phyloP scores from a whole-genome alignment of 1,140 invertebrate genomes.

The Drosophila sucinea region DNA sequence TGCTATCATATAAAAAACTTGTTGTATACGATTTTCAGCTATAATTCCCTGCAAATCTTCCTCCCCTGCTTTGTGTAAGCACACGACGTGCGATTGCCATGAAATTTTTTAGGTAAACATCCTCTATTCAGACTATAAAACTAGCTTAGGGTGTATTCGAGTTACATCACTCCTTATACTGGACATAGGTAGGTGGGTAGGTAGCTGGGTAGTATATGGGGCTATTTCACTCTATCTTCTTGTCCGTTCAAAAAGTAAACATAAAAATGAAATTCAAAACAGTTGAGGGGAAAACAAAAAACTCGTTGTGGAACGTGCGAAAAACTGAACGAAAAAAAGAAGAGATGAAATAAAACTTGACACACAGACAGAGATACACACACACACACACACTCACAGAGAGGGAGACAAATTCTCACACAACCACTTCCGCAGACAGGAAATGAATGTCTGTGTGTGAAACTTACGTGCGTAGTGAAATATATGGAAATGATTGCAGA shows the following conservation, averaged over 20 bases:
- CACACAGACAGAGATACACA: constrained; percentile 22
- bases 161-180: background rate
- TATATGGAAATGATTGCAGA: constrained; percentile 25
- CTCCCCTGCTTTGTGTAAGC: background rate
- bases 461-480: constrained; percentile 52
- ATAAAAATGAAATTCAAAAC: constrained; percentile 71
- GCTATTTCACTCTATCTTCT: background rate
- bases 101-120: background rate
- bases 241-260: constrained; percentile 32
- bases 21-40: no score
- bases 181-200: background rate
- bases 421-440: constrained; percentile 47
- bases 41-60: background rate
- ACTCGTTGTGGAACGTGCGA: constrained; percentile 56
- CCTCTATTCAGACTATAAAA: background rate
- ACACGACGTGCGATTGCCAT: background rate
- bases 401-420: constrained; percentile 11
- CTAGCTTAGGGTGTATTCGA: background rate
- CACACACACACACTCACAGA: background rate
- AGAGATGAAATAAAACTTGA: constrained; percentile 56
- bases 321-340: constrained; percentile 38
- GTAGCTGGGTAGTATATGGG: background rate
- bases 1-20: no score
- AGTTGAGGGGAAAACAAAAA: constrained; percentile 45
- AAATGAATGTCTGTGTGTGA: constrained; percentile 55